phyloP scores from a whole-genome alignment of 2,888 invertebrate species.

The Drosophila mimica region DNA sequence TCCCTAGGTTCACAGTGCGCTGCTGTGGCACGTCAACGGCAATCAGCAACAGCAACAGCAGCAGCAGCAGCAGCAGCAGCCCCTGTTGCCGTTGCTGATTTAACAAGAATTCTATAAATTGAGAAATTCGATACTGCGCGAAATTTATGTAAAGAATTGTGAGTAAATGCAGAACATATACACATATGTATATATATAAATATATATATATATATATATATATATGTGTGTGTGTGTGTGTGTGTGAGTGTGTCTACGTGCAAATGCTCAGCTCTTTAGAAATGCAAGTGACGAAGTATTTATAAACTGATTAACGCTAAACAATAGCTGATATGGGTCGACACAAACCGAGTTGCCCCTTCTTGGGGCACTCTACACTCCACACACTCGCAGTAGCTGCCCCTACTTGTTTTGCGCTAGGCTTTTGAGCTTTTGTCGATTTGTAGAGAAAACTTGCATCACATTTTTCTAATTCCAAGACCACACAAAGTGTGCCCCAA shows the following conservation, averaged over 20 bases:
- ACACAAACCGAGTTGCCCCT: neutral
- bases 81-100: conserved; percentile 32
- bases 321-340: conserved; percentile 78
- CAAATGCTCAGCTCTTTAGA: conserved; percentile 33
- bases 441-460: conserved; percentile 35
- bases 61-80: neutral
- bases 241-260: conserved; percentile 5
- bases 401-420: neutral
- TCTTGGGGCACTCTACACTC: neutral
- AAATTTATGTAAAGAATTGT: conserved; percentile 58
- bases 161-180: conserved; percentile 10
- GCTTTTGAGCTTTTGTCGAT: conserved; percentile 8
- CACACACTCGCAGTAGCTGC: neutral
- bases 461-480: conserved; percentile 38
- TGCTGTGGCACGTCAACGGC: conserved; percentile 55
- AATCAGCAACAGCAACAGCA: conserved; percentile 43
- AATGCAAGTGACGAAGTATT: conserved; percentile 78
- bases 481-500: conserved; percentile 44
- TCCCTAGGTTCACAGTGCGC: conserved; percentile 8
- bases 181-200: neutral
- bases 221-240: neutral
- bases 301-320: conserved; percentile 75
- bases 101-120: conserved; percentile 63
- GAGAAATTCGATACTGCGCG: conserved; percentile 69
- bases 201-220: neutral